These are phyloP conservation scores for Malurus splendens DNA, from an alignment of 2,797 vertebrate genomes.

Conservation along the genomic window DNA sequence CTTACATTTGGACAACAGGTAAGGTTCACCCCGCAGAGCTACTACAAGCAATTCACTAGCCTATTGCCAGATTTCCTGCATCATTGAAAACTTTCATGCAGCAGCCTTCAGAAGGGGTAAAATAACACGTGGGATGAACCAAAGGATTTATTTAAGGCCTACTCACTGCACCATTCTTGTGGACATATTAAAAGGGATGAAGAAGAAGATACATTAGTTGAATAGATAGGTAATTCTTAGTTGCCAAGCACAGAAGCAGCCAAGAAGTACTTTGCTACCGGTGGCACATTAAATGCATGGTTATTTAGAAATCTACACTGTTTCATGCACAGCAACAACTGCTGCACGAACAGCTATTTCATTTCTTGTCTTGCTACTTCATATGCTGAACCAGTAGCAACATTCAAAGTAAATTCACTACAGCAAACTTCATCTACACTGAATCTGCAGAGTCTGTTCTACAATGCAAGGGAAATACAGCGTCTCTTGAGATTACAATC, in stretches of 20 bases:
- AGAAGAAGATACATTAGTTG: background rate
- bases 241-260: conserved; percentile 7
- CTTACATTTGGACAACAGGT: background rate
- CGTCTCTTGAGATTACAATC: background rate
- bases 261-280: background rate
- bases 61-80: background rate
- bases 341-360: background rate
- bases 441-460: background rate
- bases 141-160: background rate
- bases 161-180: background rate
- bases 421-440: background rate
- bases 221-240: background rate
- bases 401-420: background rate
- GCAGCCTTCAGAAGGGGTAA: background rate
- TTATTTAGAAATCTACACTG: background rate
- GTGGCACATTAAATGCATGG: background rate
- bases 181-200: background rate
- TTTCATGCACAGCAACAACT: background rate
- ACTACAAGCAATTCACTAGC: background rate
- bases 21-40: background rate
- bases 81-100: background rate
- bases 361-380: background rate
- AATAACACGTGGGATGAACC: background rate
- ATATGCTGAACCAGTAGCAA: background rate
- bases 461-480: background rate